Evolutionary conservation across 2,797 vertebrate species (phyloP), one percentile per base, ranked within the genome.

Genomic region (Gila robusta): DNA sequence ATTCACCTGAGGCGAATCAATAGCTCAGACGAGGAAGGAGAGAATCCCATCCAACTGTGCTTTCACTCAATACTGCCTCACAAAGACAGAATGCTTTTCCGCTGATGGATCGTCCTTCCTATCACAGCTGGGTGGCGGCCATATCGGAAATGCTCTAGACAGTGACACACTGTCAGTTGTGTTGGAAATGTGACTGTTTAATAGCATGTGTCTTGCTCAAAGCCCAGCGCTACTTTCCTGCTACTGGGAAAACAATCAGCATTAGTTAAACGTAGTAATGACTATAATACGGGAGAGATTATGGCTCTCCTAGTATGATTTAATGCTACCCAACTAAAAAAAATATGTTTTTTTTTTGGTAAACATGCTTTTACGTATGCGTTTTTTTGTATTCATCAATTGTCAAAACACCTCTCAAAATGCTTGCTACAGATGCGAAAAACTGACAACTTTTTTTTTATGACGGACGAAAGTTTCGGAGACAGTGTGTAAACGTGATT

Each of bases 1-100:
- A 85, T 85, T 79, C 83, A 79, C 83, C 74, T 56, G 74, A 71
- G 76, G 37, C 26, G 7, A 69, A 85, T 85, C 83, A 12, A 85
- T 85, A 79, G 37, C 49, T 69, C 47, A 79, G 72, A 83, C 17
- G 23, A 67, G 44, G 59, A 39, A 67, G 82, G 44, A 54, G 59
- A 76, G 83, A 41, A 79, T 79, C 52, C n/a, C 52, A 79, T 79
- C 76, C 83, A 85, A 78, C 37, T 28, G 26, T 2, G 5, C 52
- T 78, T 26, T 77, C 83, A 84, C 74, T 78, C 83, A 78, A 78
- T 84, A 84, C 64, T 4, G 59, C 41, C 47, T 78, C 37, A 79
- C 83, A 71, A 85, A 79, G 66, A 85, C 74, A 17, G n/a, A 70
- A 26, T 32, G 19, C 73, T 78, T 77, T 39, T 28, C 10, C 16